phyloP scores from a whole-genome alignment of 2,888 invertebrate species.

The Drosophila paranaensis region DNA sequence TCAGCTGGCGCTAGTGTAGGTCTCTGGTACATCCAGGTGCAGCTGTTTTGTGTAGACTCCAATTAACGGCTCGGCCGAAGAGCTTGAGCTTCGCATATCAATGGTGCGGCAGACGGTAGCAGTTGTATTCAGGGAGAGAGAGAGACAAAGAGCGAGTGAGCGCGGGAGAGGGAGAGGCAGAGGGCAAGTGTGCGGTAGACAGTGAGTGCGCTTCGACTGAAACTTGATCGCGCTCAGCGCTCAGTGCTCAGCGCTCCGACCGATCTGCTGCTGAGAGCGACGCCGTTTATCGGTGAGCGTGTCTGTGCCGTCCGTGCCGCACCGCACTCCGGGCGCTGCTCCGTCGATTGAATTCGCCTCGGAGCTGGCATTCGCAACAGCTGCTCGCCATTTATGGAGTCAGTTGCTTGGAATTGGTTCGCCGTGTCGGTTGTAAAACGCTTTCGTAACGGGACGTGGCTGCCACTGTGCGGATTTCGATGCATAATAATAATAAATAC shows the following conservation, averaged over 20 bases:
- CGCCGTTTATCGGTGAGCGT: constrained; percentile 20
- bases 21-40: constrained; percentile 42
- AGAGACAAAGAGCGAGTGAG: constrained; percentile 3
- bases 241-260: neutral
- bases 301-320: neutral
- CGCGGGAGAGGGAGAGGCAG: constrained; percentile 5
- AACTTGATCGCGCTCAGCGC: constrained; percentile 53
- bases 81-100: constrained; percentile 44
- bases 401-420: constrained; percentile 68
- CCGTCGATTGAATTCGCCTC: constrained; percentile 14
- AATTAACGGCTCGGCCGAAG: constrained; percentile 45
- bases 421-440: constrained; percentile 64
- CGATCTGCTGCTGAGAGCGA: constrained; percentile 30
- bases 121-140: constrained; percentile 19
- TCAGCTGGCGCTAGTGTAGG: constrained; percentile 68
- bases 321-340: neutral
- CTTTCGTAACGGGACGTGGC: constrained; percentile 44
- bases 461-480: neutral
- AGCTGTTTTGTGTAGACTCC: constrained; percentile 55
- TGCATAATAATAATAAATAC: constrained; percentile 37
- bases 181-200: constrained; percentile 1
- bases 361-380: constrained; percentile 65
- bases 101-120: constrained; percentile 41
- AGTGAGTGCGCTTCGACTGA: constrained; percentile 29
- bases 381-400: constrained; percentile 74